Base-by-base conservation (phyloP, 2,888 invertebrate species). In the Microplitis deprimator region DNA sequence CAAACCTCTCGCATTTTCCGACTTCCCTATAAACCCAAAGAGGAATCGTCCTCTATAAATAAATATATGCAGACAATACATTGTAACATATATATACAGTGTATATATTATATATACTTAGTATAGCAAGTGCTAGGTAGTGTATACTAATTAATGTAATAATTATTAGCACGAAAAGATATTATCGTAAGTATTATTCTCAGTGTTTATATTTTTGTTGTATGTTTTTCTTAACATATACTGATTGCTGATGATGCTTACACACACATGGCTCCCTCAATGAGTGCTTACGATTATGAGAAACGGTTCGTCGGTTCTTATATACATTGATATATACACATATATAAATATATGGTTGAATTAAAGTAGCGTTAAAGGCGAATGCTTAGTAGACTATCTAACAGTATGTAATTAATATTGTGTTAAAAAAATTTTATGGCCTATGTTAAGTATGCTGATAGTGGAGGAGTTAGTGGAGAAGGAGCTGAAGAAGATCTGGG, bases 81-180 rank as follows among this genome's bases (percentile, higher is more conserved):
- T 7, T n/a, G 62, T 13, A 59, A 59, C n/a, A 59, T 59, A n/a
- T 16, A 16, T 17, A 62, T 17, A 62, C 16, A 62, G 16, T 62
- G 16, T 62, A 62, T 8, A 13, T 8, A 7, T 17, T 17, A 62
- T 17, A 1, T n/a, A 65, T 38, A 65, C 29, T 10, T 20, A 6
- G n/a, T 29, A 10, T n/a, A 67, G 17, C 13, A 50, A 7, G 67
- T 16, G 20, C 17, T 73, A 75, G 75, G 76, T 71, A 79, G 77
- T 73, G 76, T 59, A 41, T 78, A 77, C 79, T 85, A 87, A 87
- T 87, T 86, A 87, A 87, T 87, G 85, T 85, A 85, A 87, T 86
- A 85, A 86, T 87, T 87, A 87, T 87, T 85, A 87, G 86, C 86
- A 86, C 87, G 87, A 87, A 84, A 87, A 87, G 87, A 87, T 87